Conservation (phyloP, 1,140 invertebrate species). For the Centruroides vittatus region DNA sequence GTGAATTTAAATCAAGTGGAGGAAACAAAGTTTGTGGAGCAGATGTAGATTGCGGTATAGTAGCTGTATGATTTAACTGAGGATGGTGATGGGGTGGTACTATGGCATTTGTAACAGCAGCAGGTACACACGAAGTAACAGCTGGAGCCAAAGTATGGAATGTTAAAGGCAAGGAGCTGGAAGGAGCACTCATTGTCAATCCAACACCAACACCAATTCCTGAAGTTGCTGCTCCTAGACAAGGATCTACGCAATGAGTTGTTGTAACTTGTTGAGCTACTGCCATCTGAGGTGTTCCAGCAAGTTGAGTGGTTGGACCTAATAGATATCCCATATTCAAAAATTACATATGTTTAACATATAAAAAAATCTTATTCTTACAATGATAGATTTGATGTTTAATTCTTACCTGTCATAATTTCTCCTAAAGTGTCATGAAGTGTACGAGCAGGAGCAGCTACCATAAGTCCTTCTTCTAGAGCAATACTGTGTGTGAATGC, state of each 20-base stretch:
- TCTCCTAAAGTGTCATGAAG: conserved; percentile 17
- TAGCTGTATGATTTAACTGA: conserved; percentile 5
- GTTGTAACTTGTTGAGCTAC: conserved; percentile 1
- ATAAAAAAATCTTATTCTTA: neutral
- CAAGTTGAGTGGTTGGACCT: conserved; percentile 13
- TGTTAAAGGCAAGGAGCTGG: conserved; percentile 20
- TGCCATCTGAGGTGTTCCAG: conserved; percentile 7
- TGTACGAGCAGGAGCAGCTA: conserved; percentile 18
- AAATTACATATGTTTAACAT: neutral
- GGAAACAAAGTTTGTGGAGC: conserved; percentile 14
- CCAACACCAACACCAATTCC: conserved; percentile 5
- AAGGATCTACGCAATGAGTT: conserved; percentile 4
- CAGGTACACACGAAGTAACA: conserved; percentile 4
- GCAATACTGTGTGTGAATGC: conserved; percentile 10
- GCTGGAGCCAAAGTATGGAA: conserved; percentile 4
- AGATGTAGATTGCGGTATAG: conserved; percentile 2
- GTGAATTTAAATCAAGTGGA: conserved; percentile 72
- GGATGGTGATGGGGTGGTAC: conserved; percentile 5
- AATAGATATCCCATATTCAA: neutral
- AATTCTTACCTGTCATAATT: conserved; percentile 14
- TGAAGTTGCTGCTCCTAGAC: conserved; percentile 1
- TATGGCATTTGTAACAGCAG: conserved; percentile 1
- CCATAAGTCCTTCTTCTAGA: conserved; percentile 17
- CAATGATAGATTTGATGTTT: neutral
- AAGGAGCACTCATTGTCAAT: conserved; percentile 7